Percentiles rank a stretch among this genome's conserved stretches.
Evolutionary conservation across 2,797 vertebrate species (phyloP).

Genomic region (Phoebastria nigripes): DNA sequence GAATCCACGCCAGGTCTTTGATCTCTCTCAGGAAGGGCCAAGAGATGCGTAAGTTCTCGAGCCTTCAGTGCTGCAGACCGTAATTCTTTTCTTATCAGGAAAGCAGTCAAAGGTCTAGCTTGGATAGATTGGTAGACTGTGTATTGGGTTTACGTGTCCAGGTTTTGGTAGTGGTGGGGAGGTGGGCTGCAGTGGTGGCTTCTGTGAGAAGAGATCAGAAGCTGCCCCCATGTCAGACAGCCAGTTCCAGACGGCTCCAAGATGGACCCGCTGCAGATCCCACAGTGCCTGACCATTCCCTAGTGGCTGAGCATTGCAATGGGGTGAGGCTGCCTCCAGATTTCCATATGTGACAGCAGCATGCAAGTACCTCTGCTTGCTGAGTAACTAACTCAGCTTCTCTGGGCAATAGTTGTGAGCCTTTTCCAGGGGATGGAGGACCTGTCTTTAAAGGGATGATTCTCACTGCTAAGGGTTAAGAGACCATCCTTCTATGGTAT

Average conservation of each 20-base stretch:
- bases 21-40: slow-evolving; percentile 95
- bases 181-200: background rate
- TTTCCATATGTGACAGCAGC: background rate
- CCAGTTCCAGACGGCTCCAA: background rate
- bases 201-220: background rate
- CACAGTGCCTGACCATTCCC: background rate
- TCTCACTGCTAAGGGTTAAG: background rate
- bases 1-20: slow-evolving; percentile 97
- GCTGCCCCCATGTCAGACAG: background rate
- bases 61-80: background rate
- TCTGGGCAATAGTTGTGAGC: background rate
- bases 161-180: background rate
- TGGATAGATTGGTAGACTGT: background rate
- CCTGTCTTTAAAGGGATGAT: background rate
- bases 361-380: background rate
- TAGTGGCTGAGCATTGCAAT: background rate
- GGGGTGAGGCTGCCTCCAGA: background rate
- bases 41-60: slow-evolving; percentile 90
- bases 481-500: background rate
- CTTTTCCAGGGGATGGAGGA: background rate
- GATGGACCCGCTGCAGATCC: fast-evolving
- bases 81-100: background rate
- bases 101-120: background rate
- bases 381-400: background rate
- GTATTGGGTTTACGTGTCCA: background rate